Evolutionary conservation across 2,888 invertebrate species (phyloP), one percentile per base, ranked within the genome.

Genomic region (Ryuthela nishihirai): DNA sequence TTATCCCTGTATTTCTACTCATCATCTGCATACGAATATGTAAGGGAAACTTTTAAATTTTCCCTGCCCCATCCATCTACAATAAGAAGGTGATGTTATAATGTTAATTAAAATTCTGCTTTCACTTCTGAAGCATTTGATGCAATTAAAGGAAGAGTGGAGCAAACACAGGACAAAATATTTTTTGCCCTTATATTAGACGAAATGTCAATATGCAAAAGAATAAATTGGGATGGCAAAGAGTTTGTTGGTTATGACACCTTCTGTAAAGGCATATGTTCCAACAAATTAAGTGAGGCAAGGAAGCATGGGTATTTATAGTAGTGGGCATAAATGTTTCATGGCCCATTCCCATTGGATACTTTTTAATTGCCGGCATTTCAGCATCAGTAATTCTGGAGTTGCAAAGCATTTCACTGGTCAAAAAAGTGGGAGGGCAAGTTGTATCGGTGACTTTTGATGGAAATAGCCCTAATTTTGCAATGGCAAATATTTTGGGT

Each of bases 1-100:
- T 2, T 38, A 15, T 26, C 38, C 1, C 26, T 47, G 4, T 26
- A 26, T 20, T 38, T 26, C 29, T 38, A 39, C 20, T 38, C 36
- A 1, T 26, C 47, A 15, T 39, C 26, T n/a, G 38, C 47, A 6
- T 39, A 47, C 21, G 47, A 47, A 18, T 47, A 25, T 47, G 26
- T 47, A 1, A 15, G 47, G 10, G 20, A 15, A 17, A 35, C 36
- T 20, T 46, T 46, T 18, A 18, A 26, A 6, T 29, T 39, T 15
- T 12, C 24, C 5, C 32, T 45, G 2, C 36, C 45, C 2, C 36
- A 36, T 32, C 36, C n/a, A 15, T 15, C 17, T 9, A 45, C 45
- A 4, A 34, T 47, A 24, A 21, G 12, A 10, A 21, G 24, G 7
- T 47, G 38, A 29, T 47, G 26, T 20, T 39, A 47, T 17, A 35